These are phyloP conservation scores for Lateolabrax maculatus DNA, from an alignment of 2,797 vertebrate species.

Conservation along the genomic window DNA sequence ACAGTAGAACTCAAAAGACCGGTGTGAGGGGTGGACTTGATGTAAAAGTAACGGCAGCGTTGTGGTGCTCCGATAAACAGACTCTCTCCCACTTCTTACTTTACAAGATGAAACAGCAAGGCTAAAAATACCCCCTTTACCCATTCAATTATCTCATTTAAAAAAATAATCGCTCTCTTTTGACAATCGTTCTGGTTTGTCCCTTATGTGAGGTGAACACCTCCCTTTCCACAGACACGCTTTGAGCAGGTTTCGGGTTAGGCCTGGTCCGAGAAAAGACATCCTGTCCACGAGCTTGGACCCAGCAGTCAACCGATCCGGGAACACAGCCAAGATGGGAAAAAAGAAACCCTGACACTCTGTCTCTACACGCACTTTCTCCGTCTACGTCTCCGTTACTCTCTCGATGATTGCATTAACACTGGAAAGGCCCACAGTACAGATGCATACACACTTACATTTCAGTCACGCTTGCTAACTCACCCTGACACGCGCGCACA, in stretches of 20 bases:
- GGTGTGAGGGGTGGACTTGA: constrained; percentile 89
- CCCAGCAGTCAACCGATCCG: constrained; percentile 43
- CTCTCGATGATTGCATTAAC: constrained; percentile 95
- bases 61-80: constrained; percentile 86
- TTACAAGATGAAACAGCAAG: constrained; percentile 85
- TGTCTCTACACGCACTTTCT: constrained; percentile 35
- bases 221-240: constrained; percentile 19
- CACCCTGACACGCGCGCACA: constrained; percentile 77
- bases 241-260: constrained; percentile 45
- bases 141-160: constrained; percentile 74
- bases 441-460: constrained; percentile 78
- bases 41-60: constrained; percentile 87
- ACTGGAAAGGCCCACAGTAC: constrained; percentile 93
- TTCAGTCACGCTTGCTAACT: constrained; percentile 64
- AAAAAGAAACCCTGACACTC: constrained; percentile 41
- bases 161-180: constrained; percentile 77
- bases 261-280: constrained; percentile 49
- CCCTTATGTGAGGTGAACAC: constrained; percentile 37
- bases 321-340: constrained; percentile 33
- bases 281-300: constrained; percentile 50
- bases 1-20: constrained; percentile 90
- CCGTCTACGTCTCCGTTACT: constrained; percentile 53
- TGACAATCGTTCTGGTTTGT: constrained; percentile 69
- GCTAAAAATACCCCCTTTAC: constrained; percentile 81
- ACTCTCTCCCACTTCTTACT: constrained; percentile 63